Evolutionary conservation across 2,113 vertebrate species (phyloP).

Genomic region (Alces alces): DNA sequence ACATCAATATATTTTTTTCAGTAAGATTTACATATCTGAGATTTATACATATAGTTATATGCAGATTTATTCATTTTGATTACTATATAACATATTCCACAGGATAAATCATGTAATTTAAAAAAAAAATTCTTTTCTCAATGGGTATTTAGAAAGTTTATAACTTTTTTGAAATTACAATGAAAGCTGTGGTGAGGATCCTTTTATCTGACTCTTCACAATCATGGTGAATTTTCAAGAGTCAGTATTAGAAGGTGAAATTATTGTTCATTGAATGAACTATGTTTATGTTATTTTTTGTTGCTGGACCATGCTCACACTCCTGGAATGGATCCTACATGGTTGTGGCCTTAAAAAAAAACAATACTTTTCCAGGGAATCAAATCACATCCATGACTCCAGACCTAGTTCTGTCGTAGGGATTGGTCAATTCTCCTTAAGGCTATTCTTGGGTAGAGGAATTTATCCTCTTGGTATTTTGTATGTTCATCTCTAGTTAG

Average conservation of each 20-base stretch:
- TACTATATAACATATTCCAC: not conserved
- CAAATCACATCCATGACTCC: not conserved
- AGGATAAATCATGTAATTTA: not conserved
- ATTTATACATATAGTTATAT: not conserved
- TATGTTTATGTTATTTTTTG: not conserved
- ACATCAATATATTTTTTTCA: not conserved
- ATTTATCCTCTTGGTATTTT: not conserved
- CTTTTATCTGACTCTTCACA: not conserved
- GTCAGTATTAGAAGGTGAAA: not conserved
- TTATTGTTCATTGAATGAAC: not conserved
- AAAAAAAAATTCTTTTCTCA: not conserved
- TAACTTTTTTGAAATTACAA: not conserved
- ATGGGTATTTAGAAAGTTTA: not conserved
- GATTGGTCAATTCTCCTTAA: not conserved
- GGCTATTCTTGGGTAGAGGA: not conserved
- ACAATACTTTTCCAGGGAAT: not conserved
- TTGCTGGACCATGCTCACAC: not conserved
- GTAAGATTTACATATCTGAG: not conserved
- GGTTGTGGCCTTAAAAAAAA: not conserved
- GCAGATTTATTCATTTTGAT: not conserved
- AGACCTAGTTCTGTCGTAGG: not conserved
- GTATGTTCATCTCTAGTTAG: not conserved
- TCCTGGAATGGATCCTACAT: not conserved
- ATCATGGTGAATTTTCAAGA: not conserved
- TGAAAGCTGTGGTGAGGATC: not conserved